These are phyloP conservation scores for Bufo bufo DNA, from an alignment of 2,113 vertebrate genomes.

Conservation along the genomic window DNA sequence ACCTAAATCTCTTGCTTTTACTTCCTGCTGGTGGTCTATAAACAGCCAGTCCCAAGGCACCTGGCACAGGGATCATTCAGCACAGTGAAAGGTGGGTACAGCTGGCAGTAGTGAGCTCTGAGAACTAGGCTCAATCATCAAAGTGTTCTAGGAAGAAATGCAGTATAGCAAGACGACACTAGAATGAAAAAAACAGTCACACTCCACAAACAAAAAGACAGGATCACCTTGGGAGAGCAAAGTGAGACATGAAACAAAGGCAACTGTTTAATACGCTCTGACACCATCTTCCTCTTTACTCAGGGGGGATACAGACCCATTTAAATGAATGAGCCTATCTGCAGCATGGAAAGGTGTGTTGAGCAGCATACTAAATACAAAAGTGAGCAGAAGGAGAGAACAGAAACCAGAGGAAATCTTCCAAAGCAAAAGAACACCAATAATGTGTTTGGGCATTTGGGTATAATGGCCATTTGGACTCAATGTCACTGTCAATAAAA, in stretches of 20 bases:
- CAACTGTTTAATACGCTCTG: slow-evolving; percentile 41
- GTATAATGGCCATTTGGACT: background rate
- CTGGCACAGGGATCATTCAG: slow-evolving; percentile 39
- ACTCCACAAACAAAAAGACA: slow-evolving; percentile 20
- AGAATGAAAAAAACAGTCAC: background rate
- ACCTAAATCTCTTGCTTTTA: background rate
- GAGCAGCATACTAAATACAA: slow-evolving; percentile 37
- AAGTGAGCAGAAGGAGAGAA: background rate
- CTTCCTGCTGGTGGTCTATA: slow-evolving; percentile 51
- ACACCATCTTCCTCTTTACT: slow-evolving; percentile 33
- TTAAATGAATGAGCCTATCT: slow-evolving; percentile 44
- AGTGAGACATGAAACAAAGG: slow-evolving; percentile 36
- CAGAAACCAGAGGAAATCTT: background rate
- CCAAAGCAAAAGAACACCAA: background rate
- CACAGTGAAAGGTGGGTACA: slow-evolving; percentile 55
- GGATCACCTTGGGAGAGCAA: slow-evolving; percentile 44
- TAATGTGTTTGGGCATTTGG: background rate
- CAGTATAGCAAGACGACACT: slow-evolving; percentile 3
- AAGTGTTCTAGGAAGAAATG: slow-evolving; percentile 32
- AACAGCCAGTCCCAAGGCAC: slow-evolving; percentile 40
- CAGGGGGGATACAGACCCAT: slow-evolving; percentile 37
- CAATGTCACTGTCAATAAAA: background rate
- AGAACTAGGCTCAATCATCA: slow-evolving; percentile 36
- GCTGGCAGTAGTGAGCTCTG: slow-evolving; percentile 41
- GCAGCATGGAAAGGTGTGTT: slow-evolving; percentile 29